Evolutionary conservation across 92 coral and sea anemone genomes (phyloP), one percentile per base, ranked within the genome.

Genomic region (Virgularia gustaviana): DNA sequence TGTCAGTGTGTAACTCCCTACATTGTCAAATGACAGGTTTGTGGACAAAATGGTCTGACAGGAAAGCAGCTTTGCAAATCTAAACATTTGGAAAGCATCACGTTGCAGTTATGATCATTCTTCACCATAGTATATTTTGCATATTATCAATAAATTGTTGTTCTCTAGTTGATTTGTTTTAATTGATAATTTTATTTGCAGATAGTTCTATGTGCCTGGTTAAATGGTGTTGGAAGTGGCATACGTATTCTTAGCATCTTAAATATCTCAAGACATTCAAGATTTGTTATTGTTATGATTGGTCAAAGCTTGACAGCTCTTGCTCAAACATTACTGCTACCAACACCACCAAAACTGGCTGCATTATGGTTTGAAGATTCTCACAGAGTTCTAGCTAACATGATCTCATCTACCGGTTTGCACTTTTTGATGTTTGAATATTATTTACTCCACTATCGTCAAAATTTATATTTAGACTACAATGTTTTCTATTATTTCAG

Each of bases 321-420:
- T 45, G 97, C 96, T 0, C 97, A 91, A 52, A 90, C 96, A 11
- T 91, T 91, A 57, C 79, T 91, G 8, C 89, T 91, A 29, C 82
- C 80, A 32, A 57, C 91, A 18, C 97, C 97, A 6, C 90, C 97
- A 15, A 91, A 88, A 73, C 86, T 91, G 33, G 97, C 97, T 61
- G 97, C 96, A 6, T 67, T 83, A 60, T 91, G 97, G 97, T 91
- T 91, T 76, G 96, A 87, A 9, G 86, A 91, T 7, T 78, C 81
- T 41, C 88, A 91, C 65, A 79, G 96, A 73, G 85, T 90, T 3
- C 78, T 88, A 38, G 97, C 97, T 23, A 91, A 88, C 67, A 91
- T 86, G 96, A 43, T 91, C 22, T 85, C 89, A 16, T 88, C 97
- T 11, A 74, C 90, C 16, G n/a, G n/a, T n/a, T n/a, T n/a, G n/a